A percentile compares a stretch with the other conserved stretches of the same genome.
Conservation (phyloP, 2,113 vertebrate species). For the Solea senegalensis region DNA sequence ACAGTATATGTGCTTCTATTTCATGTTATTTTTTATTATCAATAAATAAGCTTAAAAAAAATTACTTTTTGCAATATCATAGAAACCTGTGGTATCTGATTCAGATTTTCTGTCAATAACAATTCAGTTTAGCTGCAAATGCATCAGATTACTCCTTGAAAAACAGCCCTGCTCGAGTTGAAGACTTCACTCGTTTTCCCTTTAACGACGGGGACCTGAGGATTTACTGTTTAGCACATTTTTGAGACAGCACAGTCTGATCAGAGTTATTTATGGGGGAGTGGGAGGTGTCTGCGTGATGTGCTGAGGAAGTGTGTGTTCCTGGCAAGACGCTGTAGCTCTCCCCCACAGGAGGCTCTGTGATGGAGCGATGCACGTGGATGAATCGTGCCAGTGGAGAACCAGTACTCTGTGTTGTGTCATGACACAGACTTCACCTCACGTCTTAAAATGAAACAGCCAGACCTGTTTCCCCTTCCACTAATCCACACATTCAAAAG, state of each 20-base stretch:
- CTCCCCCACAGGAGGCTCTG: conserved; percentile 42
- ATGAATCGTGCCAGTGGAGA: conserved; percentile 12
- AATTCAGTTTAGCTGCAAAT: no score
- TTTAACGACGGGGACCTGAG: background rate
- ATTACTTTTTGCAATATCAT: no score
- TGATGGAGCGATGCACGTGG: background rate
- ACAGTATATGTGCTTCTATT: no score
- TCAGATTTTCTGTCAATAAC: no score
- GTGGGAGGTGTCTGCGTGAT: conserved; percentile 47
- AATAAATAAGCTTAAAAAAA: no score
- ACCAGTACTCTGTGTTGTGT: conserved; percentile 1
- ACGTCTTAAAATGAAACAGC: conserved; percentile 25
- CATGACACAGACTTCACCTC: background rate
- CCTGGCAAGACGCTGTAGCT: conserved; percentile 20
- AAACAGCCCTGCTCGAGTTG: no score
- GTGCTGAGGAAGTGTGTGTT: conserved; percentile 17
- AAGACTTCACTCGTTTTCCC: background rate
- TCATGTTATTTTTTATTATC: no score
- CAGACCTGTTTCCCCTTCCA: conserved; percentile 45
- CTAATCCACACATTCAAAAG: conserved; percentile 35
- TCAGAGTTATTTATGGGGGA: conserved; percentile 62
- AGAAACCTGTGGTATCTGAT: no score
- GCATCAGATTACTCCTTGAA: no score
- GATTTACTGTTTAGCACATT: conserved; percentile 1
- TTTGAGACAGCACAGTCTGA: conserved; percentile 19